A percentile compares a stretch with the other conserved stretches of the same genome.
phyloP scores from a whole-genome alignment of 64 coral and sea anemone species.

The Cladopsammia gracilis region DNA sequence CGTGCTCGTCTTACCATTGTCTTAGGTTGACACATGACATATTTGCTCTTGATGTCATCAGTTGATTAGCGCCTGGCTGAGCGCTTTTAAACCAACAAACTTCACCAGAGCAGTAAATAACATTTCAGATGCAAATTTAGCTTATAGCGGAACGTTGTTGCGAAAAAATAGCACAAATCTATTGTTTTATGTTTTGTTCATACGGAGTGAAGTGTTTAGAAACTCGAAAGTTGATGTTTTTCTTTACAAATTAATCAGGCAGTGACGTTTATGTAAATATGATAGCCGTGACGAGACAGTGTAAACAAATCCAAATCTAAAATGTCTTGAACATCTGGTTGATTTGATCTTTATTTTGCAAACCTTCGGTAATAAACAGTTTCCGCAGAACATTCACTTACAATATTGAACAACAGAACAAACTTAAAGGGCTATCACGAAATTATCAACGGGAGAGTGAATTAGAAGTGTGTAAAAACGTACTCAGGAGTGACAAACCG shows the following conservation, averaged over 20 bases:
- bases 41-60: neutral
- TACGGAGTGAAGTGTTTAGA: neutral
- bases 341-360: neutral
- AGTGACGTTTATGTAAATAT: neutral
- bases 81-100: neutral
- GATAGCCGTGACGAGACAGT: neutral
- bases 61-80: neutral
- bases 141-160: too few species aligned
- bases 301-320: slow-evolving; percentile 15
- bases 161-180: too few species aligned
- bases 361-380: neutral
- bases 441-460: neutral
- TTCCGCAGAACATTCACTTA: neutral
- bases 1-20: neutral
- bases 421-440: neutral
- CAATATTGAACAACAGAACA: neutral
- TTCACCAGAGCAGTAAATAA: too few species aligned
- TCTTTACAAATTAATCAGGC: neutral
- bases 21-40: slow-evolving; percentile 15
- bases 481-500: neutral
- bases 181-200: neutral
- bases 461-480: neutral
- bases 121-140: too few species aligned
- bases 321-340: neutral
- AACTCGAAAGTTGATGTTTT: neutral